These are phyloP conservation scores for Catocala sponsa DNA, from an alignment of 2,888 invertebrate species.

Conservation along the genomic window DNA sequence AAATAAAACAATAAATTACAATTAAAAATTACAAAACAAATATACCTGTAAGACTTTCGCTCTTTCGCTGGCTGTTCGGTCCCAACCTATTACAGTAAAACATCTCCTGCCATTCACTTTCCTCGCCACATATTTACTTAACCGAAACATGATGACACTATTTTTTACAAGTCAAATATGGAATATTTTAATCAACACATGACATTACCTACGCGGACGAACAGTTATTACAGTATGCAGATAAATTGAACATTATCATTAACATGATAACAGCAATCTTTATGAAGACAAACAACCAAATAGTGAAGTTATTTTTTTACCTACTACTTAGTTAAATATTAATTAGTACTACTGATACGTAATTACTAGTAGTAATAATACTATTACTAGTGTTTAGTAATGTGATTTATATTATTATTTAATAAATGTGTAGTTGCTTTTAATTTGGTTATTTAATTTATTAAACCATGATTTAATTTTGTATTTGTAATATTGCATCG, in stretches of 20 bases:
- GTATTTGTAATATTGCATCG: no score
- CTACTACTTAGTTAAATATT: no score
- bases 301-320: neutral
- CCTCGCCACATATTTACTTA: slow-evolving; percentile 56
- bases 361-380: no score
- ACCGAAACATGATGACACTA: slow-evolving; percentile 64
- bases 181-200: slow-evolving; percentile 21
- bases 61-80: slow-evolving; percentile 54
- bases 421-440: no score
- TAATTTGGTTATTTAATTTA: no score
- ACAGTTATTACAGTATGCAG: slow-evolving; percentile 33
- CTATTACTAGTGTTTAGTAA: no score
- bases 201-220: slow-evolving; percentile 33
- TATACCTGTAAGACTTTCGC: slow-evolving; percentile 25
- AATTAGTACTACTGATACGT: no score
- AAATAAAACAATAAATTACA: neutral
- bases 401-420: no score
- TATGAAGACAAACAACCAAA: neutral
- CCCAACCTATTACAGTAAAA: slow-evolving; percentile 65
- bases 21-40: neutral
- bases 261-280: slow-evolving; percentile 29
- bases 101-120: slow-evolving; percentile 62
- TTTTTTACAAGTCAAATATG: slow-evolving; percentile 2
- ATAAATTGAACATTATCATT: slow-evolving; percentile 30
- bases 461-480: no score